Percentiles rank a stretch among this genome's conserved stretches.
Conservation (phyloP, 1,140 invertebrate species). For the Ostrea denselamellosa region DNA sequence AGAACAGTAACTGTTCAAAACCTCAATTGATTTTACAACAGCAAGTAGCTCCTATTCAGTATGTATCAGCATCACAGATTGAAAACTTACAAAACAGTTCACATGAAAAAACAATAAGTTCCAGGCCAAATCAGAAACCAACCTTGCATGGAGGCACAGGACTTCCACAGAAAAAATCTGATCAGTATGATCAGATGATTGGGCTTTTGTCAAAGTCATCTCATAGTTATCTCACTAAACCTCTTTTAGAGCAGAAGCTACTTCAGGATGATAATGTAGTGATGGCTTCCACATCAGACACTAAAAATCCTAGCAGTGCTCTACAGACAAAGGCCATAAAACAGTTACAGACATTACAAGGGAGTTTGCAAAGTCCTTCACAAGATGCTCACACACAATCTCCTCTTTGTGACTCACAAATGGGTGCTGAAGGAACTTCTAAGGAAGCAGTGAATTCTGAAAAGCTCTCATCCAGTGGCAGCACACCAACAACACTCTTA, state of each 20-base stretch:
- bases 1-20: background rate
- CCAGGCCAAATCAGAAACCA: background rate
- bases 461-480: background rate
- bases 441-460: background rate
- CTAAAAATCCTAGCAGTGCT: background rate
- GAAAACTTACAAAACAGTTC: constrained; percentile 5
- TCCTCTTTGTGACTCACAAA: background rate
- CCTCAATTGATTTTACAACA: constrained; percentile 9
- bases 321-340: background rate
- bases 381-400: background rate
- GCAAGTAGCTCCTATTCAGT: constrained; percentile 11
- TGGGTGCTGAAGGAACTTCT: background rate
- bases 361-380: background rate
- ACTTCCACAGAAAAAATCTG: background rate
- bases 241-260: constrained; percentile 7
- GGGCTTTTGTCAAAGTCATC: constrained; percentile 2
- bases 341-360: background rate
- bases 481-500: constrained; percentile 1
- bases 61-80: constrained; percentile 12
- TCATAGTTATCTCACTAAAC: background rate
- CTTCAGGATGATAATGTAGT: constrained; percentile 14
- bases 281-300: background rate
- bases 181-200: background rate
- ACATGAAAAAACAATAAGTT: background rate
- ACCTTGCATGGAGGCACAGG: background rate